Evolutionary conservation across 2,888 invertebrate species (phyloP), one percentile per base, ranked within the genome.

Genomic region (Dryocosmus kuriphilus): DNA sequence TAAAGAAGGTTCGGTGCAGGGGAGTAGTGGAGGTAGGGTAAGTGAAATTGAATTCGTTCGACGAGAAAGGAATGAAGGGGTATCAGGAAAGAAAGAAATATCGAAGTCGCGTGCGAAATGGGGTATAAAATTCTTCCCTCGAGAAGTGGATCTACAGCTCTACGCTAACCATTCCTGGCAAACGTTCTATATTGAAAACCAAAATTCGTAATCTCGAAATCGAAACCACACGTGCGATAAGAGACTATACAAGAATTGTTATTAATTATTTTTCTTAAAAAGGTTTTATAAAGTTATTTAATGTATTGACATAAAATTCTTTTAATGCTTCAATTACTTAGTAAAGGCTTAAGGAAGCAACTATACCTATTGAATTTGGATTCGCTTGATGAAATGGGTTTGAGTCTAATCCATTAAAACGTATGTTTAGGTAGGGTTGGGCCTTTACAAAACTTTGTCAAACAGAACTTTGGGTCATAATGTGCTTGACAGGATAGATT

Each of bases 21-120:
- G 19, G 46, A 2, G 60, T 38, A 60, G n/a, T 60, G 55, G 32
- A 60, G 71, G 65, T 65, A 38, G 71, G 27, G 19, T 38, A 38
- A 55, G 55, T 35, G 67, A 77, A 81, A 79, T 80, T 79, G 78
- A 79, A 78, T 80, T 78, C 75, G 76, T 75, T 77, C 77, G 79
- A 77, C 65, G 74, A 77, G 62, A 77, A 80, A 77, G 76, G 60
- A 80, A 78, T 79, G 74, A 75, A 63, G 51, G 65, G 55, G 65
- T 63, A 63, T 62, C 61, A 22, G 55, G 62, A 77, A 35, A 57
- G 74, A 62, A 27, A 76, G 62, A 76, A 79, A 65, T 75, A 76
- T 71, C 32, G 57, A 75, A 76, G 76, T 61, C 51, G 57, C 38
- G 38, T 62, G 51, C 61, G 46, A 78, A 78, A 81, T 77, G 77